phyloP scores from a whole-genome alignment of 2,888 invertebrate genomes.

The Sclerodermus sp. region DNA sequence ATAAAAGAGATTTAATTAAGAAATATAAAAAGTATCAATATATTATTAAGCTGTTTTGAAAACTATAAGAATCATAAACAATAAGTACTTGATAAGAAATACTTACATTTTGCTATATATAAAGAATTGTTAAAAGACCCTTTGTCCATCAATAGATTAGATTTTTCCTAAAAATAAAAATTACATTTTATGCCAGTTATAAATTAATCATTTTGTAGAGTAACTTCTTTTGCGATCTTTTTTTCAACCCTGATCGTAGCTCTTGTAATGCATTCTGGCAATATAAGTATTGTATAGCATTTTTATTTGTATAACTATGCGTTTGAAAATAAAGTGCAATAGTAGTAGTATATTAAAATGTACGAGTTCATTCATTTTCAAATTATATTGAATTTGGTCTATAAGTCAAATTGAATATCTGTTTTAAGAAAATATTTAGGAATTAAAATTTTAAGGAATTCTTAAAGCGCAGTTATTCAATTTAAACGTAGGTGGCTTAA shows the following conservation, averaged over 20 bases:
- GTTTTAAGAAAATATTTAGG: neutral
- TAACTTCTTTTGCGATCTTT: neutral
- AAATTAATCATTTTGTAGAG: neutral
- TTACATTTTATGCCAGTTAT: too few species aligned
- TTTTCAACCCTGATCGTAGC: slow-evolving; percentile 1
- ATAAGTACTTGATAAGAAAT: too few species aligned
- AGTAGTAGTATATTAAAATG: slow-evolving; percentile 14
- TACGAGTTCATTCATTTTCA: neutral
- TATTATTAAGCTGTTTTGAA: too few species aligned
- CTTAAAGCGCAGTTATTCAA: too few species aligned
- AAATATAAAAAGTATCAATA: too few species aligned
- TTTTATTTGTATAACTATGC: slow-evolving; percentile 48
- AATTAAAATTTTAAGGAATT: neutral
- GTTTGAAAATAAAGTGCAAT: slow-evolving; percentile 50
- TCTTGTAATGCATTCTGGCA: slow-evolving; percentile 24
- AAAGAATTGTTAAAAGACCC: too few species aligned
- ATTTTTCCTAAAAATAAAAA: too few species aligned
- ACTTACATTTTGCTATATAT: too few species aligned
- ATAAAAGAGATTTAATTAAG: neutral
- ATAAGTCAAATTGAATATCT: neutral
- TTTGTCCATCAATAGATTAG: too few species aligned
- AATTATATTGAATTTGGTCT: neutral
- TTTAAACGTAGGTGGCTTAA: too few species aligned
- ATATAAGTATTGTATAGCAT: slow-evolving; percentile 41
- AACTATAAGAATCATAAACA: too few species aligned